Evolutionary conservation across 2,113 vertebrate genomes (phyloP).

Genomic region (Megaptera novaeangliae): DNA sequence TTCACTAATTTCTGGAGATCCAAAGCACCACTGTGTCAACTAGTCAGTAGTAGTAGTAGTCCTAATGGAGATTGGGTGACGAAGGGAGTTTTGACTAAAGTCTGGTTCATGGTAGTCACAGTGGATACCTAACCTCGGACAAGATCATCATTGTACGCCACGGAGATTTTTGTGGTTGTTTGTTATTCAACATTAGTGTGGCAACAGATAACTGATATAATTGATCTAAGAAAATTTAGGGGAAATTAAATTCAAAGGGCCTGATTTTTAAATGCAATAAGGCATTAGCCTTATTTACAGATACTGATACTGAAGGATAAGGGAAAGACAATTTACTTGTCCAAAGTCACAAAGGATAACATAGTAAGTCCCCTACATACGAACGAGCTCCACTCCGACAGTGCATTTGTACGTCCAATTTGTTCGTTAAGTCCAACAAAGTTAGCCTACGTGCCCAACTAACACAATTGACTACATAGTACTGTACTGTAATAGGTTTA

Average conservation of each 20-base stretch:
- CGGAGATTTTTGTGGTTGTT: not conserved
- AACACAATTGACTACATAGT: too few relatives aligned
- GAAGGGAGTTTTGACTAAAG: not conserved
- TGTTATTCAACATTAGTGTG: not conserved
- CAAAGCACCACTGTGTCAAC: not conserved
- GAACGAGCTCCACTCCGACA: too few relatives aligned
- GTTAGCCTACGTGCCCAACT: too few relatives aligned
- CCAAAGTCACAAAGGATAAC: not conserved
- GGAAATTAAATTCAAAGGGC: not conserved
- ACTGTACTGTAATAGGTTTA: too few relatives aligned
- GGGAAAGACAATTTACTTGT: not conserved
- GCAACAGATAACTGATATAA: not conserved
- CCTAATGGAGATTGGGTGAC: not conserved
- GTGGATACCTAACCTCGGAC: not conserved
- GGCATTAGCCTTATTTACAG: not conserved
- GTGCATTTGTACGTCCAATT: too few relatives aligned
- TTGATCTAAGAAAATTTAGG: not conserved
- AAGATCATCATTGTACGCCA: not conserved
- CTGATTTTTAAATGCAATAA: not conserved
- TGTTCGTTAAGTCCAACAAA: too few relatives aligned
- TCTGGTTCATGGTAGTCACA: not conserved
- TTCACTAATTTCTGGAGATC: not conserved
- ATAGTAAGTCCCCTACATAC: too few relatives aligned
- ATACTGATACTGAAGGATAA: not conserved
- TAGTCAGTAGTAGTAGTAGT: not conserved